Evolutionary conservation across 2,888 invertebrate genomes (phyloP).

Genomic region (Drosophila greeni): DNA sequence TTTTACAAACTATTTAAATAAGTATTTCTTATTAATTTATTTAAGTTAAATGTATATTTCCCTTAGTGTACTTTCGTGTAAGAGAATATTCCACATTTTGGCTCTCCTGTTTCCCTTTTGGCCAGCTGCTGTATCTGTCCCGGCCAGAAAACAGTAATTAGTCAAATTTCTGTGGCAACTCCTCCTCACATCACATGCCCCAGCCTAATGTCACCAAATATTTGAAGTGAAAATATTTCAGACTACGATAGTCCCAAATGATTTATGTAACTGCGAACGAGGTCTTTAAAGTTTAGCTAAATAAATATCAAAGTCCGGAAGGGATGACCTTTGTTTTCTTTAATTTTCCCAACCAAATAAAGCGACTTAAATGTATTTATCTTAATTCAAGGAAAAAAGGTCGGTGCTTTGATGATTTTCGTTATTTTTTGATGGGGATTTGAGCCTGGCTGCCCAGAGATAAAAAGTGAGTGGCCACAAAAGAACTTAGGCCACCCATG

Average conservation of each 20-base stretch:
- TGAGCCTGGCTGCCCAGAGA: slow-evolving; percentile 12
- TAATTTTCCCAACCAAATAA: background rate
- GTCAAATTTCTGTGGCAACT: slow-evolving; percentile 18
- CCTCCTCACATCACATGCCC: background rate
- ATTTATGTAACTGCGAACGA: background rate
- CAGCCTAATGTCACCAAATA: slow-evolving; percentile 3
- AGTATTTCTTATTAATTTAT: too few species aligned
- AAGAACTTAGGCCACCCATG: slow-evolving; percentile 20
- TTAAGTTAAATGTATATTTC: background rate
- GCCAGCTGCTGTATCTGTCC: slow-evolving; percentile 16
- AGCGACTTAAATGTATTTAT: slow-evolving; percentile 14
- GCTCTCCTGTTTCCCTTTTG: slow-evolving; percentile 16
- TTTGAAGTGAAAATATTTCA: slow-evolving; percentile 9
- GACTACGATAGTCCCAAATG: slow-evolving; percentile 11
- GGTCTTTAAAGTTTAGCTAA: slow-evolving; percentile 4
- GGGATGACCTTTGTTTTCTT: slow-evolving; percentile 10
- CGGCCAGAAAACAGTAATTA: slow-evolving; percentile 31
- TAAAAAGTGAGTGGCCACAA: slow-evolving; percentile 25
- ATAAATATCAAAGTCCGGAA: background rate
- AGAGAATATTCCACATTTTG: slow-evolving; percentile 23
- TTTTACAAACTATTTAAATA: background rate
- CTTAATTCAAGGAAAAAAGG: slow-evolving; percentile 19
- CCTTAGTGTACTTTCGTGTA: slow-evolving; percentile 14
- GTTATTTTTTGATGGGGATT: slow-evolving; percentile 11
- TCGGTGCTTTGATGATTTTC: slow-evolving; percentile 31